Evolutionary conservation across 2,888 invertebrate species (phyloP).

Genomic region (Keiferia lycopersicella): DNA sequence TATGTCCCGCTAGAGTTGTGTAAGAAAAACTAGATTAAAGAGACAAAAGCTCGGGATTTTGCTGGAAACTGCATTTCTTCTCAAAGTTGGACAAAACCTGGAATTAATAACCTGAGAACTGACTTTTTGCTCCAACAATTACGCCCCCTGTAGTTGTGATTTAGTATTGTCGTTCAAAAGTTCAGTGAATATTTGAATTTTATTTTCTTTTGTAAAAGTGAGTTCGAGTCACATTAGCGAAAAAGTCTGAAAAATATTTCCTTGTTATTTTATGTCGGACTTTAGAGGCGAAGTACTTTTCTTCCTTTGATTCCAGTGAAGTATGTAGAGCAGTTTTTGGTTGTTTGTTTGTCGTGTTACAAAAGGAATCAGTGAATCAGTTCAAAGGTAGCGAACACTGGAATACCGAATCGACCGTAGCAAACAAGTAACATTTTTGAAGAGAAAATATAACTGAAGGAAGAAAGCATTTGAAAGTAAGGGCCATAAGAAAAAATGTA

Average conservation of each 20-base stretch:
- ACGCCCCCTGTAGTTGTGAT: constrained; percentile 7
- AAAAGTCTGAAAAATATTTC: constrained; percentile 7
- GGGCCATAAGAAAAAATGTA: no score
- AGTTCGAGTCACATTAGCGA: background rate
- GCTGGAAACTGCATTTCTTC: constrained; percentile 5
- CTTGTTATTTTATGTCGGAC: constrained; percentile 2
- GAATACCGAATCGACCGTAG: no score
- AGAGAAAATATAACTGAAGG: no score
- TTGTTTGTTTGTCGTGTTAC: background rate
- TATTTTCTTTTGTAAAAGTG: constrained; percentile 11
- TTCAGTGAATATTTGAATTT: constrained; percentile 12
- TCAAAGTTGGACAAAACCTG: constrained; percentile 14
- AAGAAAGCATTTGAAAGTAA: background rate
- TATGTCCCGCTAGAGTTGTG: background rate
- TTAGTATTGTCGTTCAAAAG: constrained; percentile 15
- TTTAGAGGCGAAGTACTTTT: no score
- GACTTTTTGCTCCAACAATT: constrained; percentile 8
- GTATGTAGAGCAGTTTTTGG: background rate
- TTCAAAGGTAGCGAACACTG: background rate
- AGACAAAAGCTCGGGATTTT: constrained; percentile 4
- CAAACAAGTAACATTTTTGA: no score
- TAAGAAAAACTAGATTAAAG: constrained; percentile 1
- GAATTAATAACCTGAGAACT: constrained; percentile 17
- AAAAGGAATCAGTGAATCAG: background rate
- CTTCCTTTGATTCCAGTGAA: background rate